Base-by-base conservation (phyloP, 1,140 invertebrate genomes). In the Macrocentrus cingulum region DNA sequence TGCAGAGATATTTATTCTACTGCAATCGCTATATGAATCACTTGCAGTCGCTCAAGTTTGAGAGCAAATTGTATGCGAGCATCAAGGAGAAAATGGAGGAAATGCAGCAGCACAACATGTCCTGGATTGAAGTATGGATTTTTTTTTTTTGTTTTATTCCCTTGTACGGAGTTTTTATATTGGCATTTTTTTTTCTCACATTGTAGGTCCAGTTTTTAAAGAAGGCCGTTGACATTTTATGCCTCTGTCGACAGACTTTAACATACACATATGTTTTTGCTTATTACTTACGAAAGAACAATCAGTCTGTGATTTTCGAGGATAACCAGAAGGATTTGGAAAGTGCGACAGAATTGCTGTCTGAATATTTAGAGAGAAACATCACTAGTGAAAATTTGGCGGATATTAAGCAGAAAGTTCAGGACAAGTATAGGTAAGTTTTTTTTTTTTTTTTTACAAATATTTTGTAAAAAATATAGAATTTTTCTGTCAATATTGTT, bases 201-300 rank as follows among this genome's bases (percentile, higher is more conserved):
- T 16, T 70, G 1, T 60, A 95, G 87, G 95, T 97, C 42, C 95
- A 98, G 85, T 98, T 97, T 80, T 82, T 98, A 60, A 96, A 96
- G 77, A 96, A 96, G 80, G 96, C 96, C 50, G 96, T 99, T 46
- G 96, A 99, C 81, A 95, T 99, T 74, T 84, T 99, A 20, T 98
- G 95, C 81, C 91, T 94, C 73, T 99, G 97, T 81, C 84, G 97
- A 56, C 95, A 98, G 80, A 99, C 96, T 16, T 83, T 99, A 7
- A 99, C 99, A 95, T 99, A 96, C 82, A 99, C 97, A 51, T 99
- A 99, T 78, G 96, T 98, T 51, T 99, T 99, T 85, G 97, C 97
- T 67, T 99, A 96, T 81, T 99, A 99, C 77, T 84, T 99, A 69
- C 87, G 88, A 72, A 97, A 96, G 83, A 98, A 97, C 82, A 99